These are phyloP conservation scores for Enteromius trimaculatus DNA, from an alignment of 2,797 vertebrate genomes.

Conservation along the genomic window DNA sequence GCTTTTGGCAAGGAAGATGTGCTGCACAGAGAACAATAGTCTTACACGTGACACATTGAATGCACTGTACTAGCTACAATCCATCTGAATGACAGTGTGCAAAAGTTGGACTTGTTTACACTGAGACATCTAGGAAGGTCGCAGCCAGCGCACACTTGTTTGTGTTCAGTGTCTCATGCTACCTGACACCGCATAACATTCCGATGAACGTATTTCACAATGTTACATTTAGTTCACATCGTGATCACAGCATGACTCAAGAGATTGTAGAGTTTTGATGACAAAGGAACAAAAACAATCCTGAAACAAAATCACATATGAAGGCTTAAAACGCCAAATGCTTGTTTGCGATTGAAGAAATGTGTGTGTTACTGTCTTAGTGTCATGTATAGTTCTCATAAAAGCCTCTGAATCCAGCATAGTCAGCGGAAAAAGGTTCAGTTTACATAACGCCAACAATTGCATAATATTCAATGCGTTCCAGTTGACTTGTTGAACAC, in stretches of 20 bases:
- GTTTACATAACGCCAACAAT: constrained; percentile 7
- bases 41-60: background rate
- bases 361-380: background rate
- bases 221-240: constrained; percentile 11
- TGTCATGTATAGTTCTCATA: background rate
- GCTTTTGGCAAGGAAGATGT: too few relatives aligned
- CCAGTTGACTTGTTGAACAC: constrained; percentile 28
- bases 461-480: constrained; percentile 17
- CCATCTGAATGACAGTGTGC: background rate
- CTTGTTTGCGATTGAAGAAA: background rate
- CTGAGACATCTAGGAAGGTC: background rate
- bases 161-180: constrained; percentile 7
- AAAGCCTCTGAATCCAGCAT: background rate
- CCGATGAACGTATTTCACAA: background rate
- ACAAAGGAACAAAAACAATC: background rate
- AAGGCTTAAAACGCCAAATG: background rate
- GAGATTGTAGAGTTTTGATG: background rate
- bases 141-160: constrained; percentile 15
- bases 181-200: constrained; percentile 7
- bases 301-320: background rate
- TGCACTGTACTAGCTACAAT: background rate
- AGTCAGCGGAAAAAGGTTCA: background rate
- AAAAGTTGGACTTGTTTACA: background rate
- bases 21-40: too few relatives aligned
- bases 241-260: background rate